phyloP scores from a whole-genome alignment of 1,140 invertebrate genomes.

The Harlomillsia oculata region DNA sequence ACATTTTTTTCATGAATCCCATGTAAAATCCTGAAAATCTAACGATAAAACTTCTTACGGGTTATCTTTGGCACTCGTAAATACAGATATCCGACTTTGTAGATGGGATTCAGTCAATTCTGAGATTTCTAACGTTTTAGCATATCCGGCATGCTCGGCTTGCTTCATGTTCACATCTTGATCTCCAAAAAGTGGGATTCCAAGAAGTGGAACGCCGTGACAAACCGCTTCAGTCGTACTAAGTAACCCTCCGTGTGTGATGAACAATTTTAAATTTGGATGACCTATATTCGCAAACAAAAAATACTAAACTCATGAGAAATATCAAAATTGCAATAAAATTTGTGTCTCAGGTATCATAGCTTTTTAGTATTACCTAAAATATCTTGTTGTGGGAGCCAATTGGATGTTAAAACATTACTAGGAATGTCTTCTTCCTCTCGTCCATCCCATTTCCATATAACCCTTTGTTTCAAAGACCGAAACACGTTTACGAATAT shows the following conservation, averaged over 20 bases:
- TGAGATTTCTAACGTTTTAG: slow-evolving; percentile 25
- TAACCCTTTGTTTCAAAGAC: slow-evolving; percentile 49
- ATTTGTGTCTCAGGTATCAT: neutral
- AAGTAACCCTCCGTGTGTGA: slow-evolving; percentile 16
- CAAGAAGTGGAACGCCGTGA: slow-evolving; percentile 33
- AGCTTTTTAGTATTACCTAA: slow-evolving; percentile 10
- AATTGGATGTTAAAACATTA: slow-evolving; percentile 53
- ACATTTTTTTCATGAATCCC: neutral
- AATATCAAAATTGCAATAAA: neutral
- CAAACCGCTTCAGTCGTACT: slow-evolving; percentile 8
- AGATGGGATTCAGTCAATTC: slow-evolving; percentile 39
- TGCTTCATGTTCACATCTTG: slow-evolving; percentile 40
- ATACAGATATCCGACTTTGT: slow-evolving; percentile 35
- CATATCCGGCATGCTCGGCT: slow-evolving; percentile 25
- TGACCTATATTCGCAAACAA: neutral
- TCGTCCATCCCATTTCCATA: slow-evolving; percentile 59
- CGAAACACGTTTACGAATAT: slow-evolving; percentile 22
- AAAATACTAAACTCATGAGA: neutral
- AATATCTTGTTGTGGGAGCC: slow-evolving; percentile 55
- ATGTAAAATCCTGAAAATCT: neutral
- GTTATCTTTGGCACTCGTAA: slow-evolving; percentile 1
- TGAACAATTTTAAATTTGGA: slow-evolving; percentile 9
- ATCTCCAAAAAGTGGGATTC: slow-evolving; percentile 45
- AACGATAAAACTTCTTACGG: neutral
- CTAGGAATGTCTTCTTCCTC: slow-evolving; percentile 39